These are phyloP conservation scores for Drosophila sturtevanti DNA, from an alignment of 1,140 invertebrate species.

Conservation along the genomic window DNA sequence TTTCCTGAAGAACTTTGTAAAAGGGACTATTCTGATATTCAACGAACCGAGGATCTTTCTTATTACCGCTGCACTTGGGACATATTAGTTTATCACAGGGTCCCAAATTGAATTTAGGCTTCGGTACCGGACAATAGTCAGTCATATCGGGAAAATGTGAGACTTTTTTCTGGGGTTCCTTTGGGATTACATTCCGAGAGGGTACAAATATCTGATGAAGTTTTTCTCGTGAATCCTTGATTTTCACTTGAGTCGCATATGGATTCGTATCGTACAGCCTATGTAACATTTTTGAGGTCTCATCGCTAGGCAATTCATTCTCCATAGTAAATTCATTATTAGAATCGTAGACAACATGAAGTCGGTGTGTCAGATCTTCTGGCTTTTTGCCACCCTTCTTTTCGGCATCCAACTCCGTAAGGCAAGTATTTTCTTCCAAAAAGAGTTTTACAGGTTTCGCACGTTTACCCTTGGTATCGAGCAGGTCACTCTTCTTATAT, in stretches of 20 bases:
- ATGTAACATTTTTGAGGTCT: not conserved
- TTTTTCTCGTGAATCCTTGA: not conserved
- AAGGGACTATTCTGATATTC: conserved; percentile 20
- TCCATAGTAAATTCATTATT: not conserved
- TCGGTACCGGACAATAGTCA: not conserved
- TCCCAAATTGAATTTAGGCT: not conserved
- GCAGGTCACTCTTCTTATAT: not conserved
- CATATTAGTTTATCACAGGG: not conserved
- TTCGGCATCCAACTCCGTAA: not conserved
- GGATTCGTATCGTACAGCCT: not conserved
- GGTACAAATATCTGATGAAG: conserved; percentile 5
- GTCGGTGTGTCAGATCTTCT: not conserved
- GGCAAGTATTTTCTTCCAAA: not conserved
- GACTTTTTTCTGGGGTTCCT: not conserved
- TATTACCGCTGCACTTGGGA: not conserved
- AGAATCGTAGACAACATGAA: not conserved
- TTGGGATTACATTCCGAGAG: not conserved
- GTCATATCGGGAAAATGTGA: not conserved
- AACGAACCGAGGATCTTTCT: conserved; percentile 5
- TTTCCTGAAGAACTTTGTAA: not conserved
- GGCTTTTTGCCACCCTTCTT: not conserved
- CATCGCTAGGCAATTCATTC: not conserved
- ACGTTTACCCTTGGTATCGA: not conserved
- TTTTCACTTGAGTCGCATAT: not conserved
- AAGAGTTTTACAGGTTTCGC: not conserved